Evolutionary conservation across 2,113 vertebrate species (phyloP).

Genomic region (Sinocyclocheilus maitianheensis): DNA sequence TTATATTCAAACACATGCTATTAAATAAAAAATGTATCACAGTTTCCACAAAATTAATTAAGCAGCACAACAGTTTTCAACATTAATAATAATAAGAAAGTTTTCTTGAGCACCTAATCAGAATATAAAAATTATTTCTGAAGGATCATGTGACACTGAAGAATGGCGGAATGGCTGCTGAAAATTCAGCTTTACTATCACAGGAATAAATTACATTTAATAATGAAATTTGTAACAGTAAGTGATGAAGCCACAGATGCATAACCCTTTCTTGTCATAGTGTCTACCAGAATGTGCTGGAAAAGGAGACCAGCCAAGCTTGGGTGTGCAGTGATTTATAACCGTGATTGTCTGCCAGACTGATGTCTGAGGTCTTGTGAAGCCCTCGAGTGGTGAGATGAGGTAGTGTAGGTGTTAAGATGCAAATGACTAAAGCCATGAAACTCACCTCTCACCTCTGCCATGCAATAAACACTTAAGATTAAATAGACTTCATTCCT

Average conservation of each 20-base stretch:
- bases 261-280: neutral
- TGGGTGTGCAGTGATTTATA: neutral
- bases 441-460: neutral
- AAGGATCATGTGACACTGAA: neutral
- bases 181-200: neutral
- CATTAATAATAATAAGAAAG: neutral
- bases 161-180: neutral
- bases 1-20: too few relatives aligned
- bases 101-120: neutral
- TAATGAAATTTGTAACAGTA: neutral
- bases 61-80: neutral
- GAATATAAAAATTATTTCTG: neutral
- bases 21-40: too few relatives aligned
- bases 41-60: neutral
- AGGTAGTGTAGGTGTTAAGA: neutral
- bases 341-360: neutral
- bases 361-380: conserved; percentile 45
- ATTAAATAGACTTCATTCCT: neutral
- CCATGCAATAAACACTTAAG: conserved; percentile 12
- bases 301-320: neutral
- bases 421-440: conserved; percentile 27
- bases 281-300: conserved; percentile 12
- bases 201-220: neutral
- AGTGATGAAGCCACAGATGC: neutral
- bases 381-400: conserved; percentile 47